Base-by-base conservation (phyloP, 2,797 vertebrate genomes). In the Neopelma chrysocephalum region DNA sequence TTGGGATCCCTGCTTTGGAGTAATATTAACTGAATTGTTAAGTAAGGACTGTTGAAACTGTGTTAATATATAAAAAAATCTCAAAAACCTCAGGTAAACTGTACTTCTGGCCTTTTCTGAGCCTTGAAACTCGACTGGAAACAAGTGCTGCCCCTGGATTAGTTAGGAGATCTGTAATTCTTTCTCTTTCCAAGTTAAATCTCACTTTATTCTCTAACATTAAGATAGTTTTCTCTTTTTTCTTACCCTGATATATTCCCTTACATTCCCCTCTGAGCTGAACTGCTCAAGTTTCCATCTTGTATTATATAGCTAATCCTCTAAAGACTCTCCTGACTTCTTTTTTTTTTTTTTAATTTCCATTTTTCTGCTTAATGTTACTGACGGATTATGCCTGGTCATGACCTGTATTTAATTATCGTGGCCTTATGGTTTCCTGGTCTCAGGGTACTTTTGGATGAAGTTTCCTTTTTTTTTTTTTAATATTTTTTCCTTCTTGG, bases 361-460 rank as follows among this genome's bases (percentile, higher is more conserved):
- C 9, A 27, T 31, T 92, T 92, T 88, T 84, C 38, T 89, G 13
- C 27, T 19, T 87, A 36, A 26, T 43, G 11, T 69, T 61, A 42
- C 38, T 47, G 47, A 50, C 2, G 3, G 25, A n/a, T 75, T 87
- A 29, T 65, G 9, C 19, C 31, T 62, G 40, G 17, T 51, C 38
- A 12, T 69, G 32, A 61, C 32, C 31, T 75, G 22, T 27, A 68
- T 84, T 65, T 69, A 69, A 40, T 76, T 57, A 50, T 43, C 31
- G 72, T 16, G 10, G 19, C 8, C 22, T 65, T 65, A 53, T 8
- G 2, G 0, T 48, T 82, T 85, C 85, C 25, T 80, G 34, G 26
- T 32, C 6, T 62, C 34, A 7, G 0, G 1, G 6, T 23, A 27
- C 7, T 26, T 77, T 50, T 3, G 17, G 11, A 26, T 42, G 4